A percentile compares a stretch with the other conserved stretches of the same genome.
Evolutionary conservation across 2,888 invertebrate species (phyloP).

Genomic region (Drosophila nr. perissopoda): DNA sequence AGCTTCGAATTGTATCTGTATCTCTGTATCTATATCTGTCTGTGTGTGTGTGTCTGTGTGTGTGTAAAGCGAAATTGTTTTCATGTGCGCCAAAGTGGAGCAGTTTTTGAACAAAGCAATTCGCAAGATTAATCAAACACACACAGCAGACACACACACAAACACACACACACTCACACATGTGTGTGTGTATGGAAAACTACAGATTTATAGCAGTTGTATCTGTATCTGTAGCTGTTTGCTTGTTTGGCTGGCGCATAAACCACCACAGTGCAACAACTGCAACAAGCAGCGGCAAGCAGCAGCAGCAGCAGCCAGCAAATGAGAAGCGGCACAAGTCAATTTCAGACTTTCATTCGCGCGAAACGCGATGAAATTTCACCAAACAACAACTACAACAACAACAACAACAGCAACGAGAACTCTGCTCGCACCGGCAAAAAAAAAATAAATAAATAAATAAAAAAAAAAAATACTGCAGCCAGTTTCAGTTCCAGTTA

Average conservation of each 20-base stretch:
- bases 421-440: conserved; percentile 40
- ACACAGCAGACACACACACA: conserved; percentile 30
- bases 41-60: conserved; percentile 26
- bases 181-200: conserved; percentile 43
- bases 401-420: conserved; percentile 27
- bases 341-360: conserved; percentile 82
- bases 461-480: conserved; percentile 14
- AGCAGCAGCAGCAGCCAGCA: conserved; percentile 43
- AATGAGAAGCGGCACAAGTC: conserved; percentile 81
- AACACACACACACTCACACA: conserved; percentile 14
- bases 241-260: conserved; percentile 59
- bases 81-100: conserved; percentile 80
- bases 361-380: conserved; percentile 82
- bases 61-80: conserved; percentile 75
- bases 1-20: conserved; percentile 39
- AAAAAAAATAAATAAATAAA: conserved; percentile 6
- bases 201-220: conserved; percentile 26
- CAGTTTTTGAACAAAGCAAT: conserved; percentile 82
- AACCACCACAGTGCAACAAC: conserved; percentile 51
- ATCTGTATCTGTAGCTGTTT: conserved; percentile 32
- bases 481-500: conserved; percentile 40
- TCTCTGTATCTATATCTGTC: not conserved
- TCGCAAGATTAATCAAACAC: conserved; percentile 79
- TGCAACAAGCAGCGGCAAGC: conserved; percentile 23
- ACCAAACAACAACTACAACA: conserved; percentile 57